Percentiles rank a stretch among this genome's conserved stretches.
Evolutionary conservation across 1,140 invertebrate genomes (phyloP).

Genomic region (Laupala kohalensis): DNA sequence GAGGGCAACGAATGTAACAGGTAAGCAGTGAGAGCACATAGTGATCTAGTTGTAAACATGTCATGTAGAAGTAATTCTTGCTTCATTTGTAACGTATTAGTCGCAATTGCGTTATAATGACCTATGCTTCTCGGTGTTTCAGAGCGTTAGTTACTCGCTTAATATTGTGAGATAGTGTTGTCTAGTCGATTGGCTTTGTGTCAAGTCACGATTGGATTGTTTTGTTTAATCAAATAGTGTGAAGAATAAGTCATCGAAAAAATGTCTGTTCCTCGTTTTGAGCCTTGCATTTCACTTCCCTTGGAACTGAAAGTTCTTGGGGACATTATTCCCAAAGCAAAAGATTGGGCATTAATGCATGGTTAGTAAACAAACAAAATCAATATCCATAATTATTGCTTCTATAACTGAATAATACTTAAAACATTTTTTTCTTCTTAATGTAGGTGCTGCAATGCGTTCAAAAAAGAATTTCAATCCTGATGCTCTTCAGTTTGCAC

Average conservation of each 20-base stretch:
- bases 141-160: too few relatives aligned
- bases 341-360: constrained; percentile 28
- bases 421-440: neutral
- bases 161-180: too few relatives aligned
- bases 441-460: constrained; percentile 54
- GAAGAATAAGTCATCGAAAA: neutral
- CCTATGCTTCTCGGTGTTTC: too few relatives aligned
- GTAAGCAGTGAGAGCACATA: too few relatives aligned
- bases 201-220: too few relatives aligned
- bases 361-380: constrained; percentile 21
- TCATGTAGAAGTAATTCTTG: too few relatives aligned
- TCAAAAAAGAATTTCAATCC: constrained; percentile 50
- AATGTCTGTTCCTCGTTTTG: constrained; percentile 10
- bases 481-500: constrained; percentile 61
- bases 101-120: too few relatives aligned
- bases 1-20: too few relatives aligned
- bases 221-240: too few relatives aligned
- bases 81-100: too few relatives aligned
- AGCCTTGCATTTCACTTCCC: constrained; percentile 23
- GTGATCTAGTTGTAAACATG: too few relatives aligned
- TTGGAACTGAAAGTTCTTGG: constrained; percentile 19
- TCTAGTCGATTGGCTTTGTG: too few relatives aligned
- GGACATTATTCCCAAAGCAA: constrained; percentile 26
- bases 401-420: neutral
- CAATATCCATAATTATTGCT: neutral